Percentiles rank a stretch among this genome's conserved stretches.
These are phyloP conservation scores for Sympetrum striolatum DNA, from an alignment of 2,888 invertebrate genomes.

Conservation along the genomic window DNA sequence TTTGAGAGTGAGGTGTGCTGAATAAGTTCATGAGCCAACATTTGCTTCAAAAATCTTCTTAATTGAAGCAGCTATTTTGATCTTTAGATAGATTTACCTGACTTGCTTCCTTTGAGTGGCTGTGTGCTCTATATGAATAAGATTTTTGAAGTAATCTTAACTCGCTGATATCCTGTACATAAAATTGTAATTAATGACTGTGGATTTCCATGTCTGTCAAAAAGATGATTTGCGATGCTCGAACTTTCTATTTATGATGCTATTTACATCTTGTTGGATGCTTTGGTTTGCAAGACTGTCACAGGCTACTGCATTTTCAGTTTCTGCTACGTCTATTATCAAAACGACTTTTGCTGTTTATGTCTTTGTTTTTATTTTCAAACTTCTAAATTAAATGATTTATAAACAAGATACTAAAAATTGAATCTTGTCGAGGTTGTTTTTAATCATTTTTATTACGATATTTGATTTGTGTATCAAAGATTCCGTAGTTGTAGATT, in stretches of 20 bases:
- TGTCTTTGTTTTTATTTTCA: conserved; percentile 4
- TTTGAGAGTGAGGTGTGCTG: conserved; percentile 2
- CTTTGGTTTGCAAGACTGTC: conserved; percentile 33
- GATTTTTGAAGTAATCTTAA: conserved; percentile 18
- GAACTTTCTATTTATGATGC: conserved; percentile 31
- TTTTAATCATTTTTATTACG: neutral
- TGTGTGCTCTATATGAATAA: conserved; percentile 3
- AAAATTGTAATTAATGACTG: conserved; percentile 18
- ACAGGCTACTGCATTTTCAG: conserved; percentile 24
- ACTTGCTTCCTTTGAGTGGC: conserved; percentile 43
- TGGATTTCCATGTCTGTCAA: conserved; percentile 12
- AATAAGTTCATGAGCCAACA: conserved; percentile 31
- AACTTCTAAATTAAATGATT: conserved; percentile 1
- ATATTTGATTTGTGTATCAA: neutral
- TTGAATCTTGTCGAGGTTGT: neutral
- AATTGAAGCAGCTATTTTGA: conserved; percentile 34
- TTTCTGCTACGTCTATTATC: conserved; percentile 20
- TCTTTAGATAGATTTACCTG: conserved; percentile 29
- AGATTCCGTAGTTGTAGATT: neutral
- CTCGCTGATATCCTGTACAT: conserved; percentile 26
- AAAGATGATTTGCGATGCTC: neutral
- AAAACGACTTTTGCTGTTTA: neutral
- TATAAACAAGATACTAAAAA: neutral
- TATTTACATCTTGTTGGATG: conserved; percentile 23
- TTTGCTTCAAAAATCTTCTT: conserved; percentile 25